Conservation (phyloP, 2,888 invertebrate species). For the Drosophila quinaria region DNA sequence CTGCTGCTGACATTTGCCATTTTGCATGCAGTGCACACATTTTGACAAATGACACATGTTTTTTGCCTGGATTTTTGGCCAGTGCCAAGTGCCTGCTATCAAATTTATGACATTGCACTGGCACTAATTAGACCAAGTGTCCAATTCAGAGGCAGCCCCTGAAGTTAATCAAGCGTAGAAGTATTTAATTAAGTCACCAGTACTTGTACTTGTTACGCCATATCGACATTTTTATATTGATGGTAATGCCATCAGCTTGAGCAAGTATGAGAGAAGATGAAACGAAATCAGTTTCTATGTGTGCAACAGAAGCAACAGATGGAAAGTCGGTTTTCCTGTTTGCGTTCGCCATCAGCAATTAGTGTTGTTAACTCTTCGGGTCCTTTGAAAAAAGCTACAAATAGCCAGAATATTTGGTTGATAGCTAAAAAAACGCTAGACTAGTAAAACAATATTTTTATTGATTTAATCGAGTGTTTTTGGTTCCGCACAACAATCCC, state of each 20-base stretch:
- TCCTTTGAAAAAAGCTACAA: too few relatives aligned
- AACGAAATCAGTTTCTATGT: conserved; percentile 12
- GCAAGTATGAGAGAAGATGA: conserved; percentile 31
- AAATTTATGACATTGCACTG: conserved; percentile 64
- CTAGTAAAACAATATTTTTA: too few relatives aligned
- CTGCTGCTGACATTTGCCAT: conserved; percentile 33
- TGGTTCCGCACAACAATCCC: too few relatives aligned
- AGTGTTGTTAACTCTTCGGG: too few relatives aligned
- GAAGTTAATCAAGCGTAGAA: conserved; percentile 68
- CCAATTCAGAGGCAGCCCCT: conserved; percentile 40
- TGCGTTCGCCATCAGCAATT: conserved; percentile 67
- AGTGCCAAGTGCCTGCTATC: conserved; percentile 40
- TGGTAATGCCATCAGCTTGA: conserved; percentile 58
- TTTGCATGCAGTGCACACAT: conserved; percentile 47
- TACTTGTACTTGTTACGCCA: conserved; percentile 11
- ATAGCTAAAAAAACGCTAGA: too few relatives aligned
- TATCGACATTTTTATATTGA: conserved; percentile 56
- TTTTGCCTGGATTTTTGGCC: conserved; percentile 19
- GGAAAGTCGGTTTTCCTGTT: conserved; percentile 47
- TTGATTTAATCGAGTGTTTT: too few relatives aligned
- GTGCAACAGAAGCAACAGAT: conserved; percentile 6
- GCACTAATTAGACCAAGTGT: conserved; percentile 66
- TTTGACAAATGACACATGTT: conserved; percentile 55
- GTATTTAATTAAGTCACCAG: conserved; percentile 70
- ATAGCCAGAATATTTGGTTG: too few relatives aligned